Conservation (phyloP, 2,888 invertebrate genomes). For the Noctuana brunneofusca region DNA sequence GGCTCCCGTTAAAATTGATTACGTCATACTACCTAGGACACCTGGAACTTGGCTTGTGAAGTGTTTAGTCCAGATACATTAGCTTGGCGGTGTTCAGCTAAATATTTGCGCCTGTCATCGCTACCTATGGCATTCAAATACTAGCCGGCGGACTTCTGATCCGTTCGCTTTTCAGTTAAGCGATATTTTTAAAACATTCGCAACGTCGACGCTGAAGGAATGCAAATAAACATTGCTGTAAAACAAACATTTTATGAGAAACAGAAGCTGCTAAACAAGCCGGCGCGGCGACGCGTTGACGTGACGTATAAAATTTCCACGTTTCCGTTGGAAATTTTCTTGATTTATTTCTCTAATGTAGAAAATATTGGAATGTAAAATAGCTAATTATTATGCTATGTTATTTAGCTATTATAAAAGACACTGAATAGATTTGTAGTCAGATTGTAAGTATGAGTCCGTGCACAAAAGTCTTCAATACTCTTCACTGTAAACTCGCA, state of each 20-base stretch:
- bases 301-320: slow-evolving; percentile 9
- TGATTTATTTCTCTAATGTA: not conserved
- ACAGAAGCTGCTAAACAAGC: slow-evolving; percentile 25
- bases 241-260: slow-evolving; percentile 35
- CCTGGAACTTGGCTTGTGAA: too few species aligned
- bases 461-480: too few species aligned
- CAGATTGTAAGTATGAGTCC: too few species aligned
- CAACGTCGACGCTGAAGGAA: slow-evolving; percentile 20
- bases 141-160: slow-evolving; percentile 8
- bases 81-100: too few species aligned
- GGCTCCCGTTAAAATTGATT: too few species aligned
- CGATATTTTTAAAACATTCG: slow-evolving; percentile 35
- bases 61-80: too few species aligned
- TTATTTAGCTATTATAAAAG: too few species aligned
- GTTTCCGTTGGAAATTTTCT: not conserved
- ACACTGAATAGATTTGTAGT: too few species aligned
- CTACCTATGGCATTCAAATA: slow-evolving; percentile 20
- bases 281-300: slow-evolving; percentile 14
- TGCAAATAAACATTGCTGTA: slow-evolving; percentile 35
- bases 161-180: slow-evolving; percentile 5
- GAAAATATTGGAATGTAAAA: not conserved
- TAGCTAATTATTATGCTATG: too few species aligned
- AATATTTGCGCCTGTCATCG: slow-evolving; percentile 8
- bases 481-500: too few species aligned
- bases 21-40: too few species aligned